Percentiles rank a stretch among this genome's conserved stretches.
Evolutionary conservation across 2,888 invertebrate genomes (phyloP).

Genomic region (Leptarthrus brevirostris): DNA sequence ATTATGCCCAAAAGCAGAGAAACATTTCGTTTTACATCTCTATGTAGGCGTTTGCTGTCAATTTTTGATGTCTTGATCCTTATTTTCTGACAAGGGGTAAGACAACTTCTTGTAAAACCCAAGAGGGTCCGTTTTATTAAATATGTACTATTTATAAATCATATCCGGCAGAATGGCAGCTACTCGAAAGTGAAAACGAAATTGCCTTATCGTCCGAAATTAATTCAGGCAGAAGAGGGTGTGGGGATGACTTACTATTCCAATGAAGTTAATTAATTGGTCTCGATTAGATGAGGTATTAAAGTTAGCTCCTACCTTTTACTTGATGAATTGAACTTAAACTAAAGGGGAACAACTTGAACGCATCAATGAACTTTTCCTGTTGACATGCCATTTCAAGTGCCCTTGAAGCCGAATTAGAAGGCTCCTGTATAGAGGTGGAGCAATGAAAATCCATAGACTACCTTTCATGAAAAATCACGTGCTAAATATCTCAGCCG

Average conservation of each 20-base stretch:
- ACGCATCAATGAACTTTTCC: neutral
- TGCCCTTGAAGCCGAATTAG: neutral
- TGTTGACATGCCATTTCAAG: neutral
- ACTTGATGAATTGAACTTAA: neutral
- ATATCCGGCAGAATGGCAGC: neutral
- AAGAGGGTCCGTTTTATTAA: neutral
- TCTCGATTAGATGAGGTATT: neutral
- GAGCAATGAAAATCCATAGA: no score
- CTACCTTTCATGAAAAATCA: constrained; percentile 6
- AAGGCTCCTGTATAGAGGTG: neutral
- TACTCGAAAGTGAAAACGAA: neutral
- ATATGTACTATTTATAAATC: neutral
- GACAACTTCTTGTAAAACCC: neutral
- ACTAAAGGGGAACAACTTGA: neutral
- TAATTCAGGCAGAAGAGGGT: no score
- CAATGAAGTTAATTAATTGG: neutral
- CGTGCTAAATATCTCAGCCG: neutral
- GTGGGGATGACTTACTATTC: neutral
- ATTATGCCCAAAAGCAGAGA: neutral
- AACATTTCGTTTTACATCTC: neutral
- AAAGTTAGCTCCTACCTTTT: neutral
- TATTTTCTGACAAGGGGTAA: neutral
- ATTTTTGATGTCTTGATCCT: constrained; percentile 21
- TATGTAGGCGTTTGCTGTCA: neutral
- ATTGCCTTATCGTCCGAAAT: neutral